These are phyloP conservation scores for Zosterops borbonicus DNA, from an alignment of 2,113 vertebrate species.

Conservation along the genomic window DNA sequence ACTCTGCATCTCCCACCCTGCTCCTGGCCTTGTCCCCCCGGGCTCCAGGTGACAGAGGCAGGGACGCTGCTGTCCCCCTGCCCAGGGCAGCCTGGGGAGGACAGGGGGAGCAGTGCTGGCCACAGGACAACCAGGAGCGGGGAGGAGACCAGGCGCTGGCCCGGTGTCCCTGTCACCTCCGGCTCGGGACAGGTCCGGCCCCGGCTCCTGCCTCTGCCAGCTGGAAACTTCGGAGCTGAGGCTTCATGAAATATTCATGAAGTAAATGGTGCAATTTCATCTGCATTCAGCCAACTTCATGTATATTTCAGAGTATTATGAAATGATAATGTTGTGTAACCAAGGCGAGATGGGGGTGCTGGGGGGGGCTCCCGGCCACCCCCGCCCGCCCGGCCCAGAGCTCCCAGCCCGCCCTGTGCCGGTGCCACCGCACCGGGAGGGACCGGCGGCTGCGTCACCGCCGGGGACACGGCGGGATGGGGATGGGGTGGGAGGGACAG, in stretches of 20 bases:
- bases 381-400: background rate
- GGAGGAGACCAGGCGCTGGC: accelerated
- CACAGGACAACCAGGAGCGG: accelerated
- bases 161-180: background rate
- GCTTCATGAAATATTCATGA: conserved; percentile 82
- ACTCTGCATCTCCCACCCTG: background rate
- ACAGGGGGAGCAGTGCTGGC: accelerated
- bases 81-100: accelerated
- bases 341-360: conserved; percentile 23
- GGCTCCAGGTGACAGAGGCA: background rate
- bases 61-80: background rate
- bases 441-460: accelerated
- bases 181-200: background rate
- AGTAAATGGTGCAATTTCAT: conserved; percentile 83
- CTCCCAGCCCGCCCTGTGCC: background rate
- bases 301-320: conserved; percentile 81
- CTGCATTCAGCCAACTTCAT: conserved; percentile 82
- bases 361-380: background rate
- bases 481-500: background rate
- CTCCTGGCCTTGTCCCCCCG: accelerated
- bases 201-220: conserved; percentile 52
- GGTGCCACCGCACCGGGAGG: background rate
- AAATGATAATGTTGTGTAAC: conserved; percentile 75
- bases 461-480: background rate
- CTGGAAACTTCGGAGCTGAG: conserved; percentile 70